Conservation (phyloP, 1,140 invertebrate genomes). For the Ptiloglossa arizonensis region DNA sequence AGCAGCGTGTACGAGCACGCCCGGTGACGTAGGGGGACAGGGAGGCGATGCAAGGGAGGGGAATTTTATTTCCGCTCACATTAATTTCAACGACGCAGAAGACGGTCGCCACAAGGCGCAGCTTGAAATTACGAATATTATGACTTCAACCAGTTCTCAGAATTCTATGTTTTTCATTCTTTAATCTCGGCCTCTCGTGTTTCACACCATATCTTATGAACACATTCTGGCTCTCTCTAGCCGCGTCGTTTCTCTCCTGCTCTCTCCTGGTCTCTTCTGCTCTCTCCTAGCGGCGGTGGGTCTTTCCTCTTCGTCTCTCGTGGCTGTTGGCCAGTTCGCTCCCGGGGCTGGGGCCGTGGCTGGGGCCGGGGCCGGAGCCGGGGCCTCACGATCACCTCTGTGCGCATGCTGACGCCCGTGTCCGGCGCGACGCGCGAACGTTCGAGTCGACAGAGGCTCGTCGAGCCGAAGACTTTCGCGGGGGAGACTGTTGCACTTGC, state of each 20-base stretch:
- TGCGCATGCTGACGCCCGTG: neutral
- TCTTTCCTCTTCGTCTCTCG: too few relatives aligned
- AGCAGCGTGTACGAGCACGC: too few relatives aligned
- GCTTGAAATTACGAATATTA: slow-evolving; percentile 77
- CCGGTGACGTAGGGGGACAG: neutral
- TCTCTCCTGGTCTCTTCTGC: slow-evolving; percentile 21
- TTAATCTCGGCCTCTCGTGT: slow-evolving; percentile 80
- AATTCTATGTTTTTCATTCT: slow-evolving; percentile 81
- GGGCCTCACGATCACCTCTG: neutral
- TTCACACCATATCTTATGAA: slow-evolving; percentile 81
- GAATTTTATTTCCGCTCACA: slow-evolving; percentile 70
- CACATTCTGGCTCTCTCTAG: slow-evolving; percentile 68
- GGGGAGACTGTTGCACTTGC: slow-evolving; percentile 25
- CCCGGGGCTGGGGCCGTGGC: too few relatives aligned
- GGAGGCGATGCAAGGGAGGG: slow-evolving; percentile 9
- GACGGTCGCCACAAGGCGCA: slow-evolving; percentile 59
- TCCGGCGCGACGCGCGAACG: neutral
- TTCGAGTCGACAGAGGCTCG: neutral
- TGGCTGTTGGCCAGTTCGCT: neutral
- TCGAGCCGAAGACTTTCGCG: neutral
- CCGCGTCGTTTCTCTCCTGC: slow-evolving; percentile 22
- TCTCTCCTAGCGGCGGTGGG: neutral
- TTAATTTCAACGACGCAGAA: slow-evolving; percentile 69
- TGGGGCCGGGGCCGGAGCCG: too few relatives aligned
- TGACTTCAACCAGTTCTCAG: slow-evolving; percentile 79